A percentile compares a stretch with the other conserved stretches of the same genome.
Conservation (phyloP, 2,797 vertebrate genomes). For the Pseudochirops corinnae region DNA sequence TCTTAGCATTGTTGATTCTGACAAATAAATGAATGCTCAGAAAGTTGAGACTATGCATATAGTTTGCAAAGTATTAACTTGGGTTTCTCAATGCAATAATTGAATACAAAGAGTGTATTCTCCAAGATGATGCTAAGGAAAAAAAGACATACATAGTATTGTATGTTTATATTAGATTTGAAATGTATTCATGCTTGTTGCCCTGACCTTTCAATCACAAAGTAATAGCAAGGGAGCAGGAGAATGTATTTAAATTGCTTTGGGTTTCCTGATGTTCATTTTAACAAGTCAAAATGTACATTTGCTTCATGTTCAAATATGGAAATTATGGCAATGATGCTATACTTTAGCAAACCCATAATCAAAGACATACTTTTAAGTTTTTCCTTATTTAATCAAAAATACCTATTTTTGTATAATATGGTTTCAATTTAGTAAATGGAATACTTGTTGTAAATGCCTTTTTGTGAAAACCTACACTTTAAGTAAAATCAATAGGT, state of each 20-base stretch:
- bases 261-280: slow-evolving; percentile 58
- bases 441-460: slow-evolving; percentile 29
- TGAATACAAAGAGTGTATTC: slow-evolving; percentile 29
- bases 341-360: slow-evolving; percentile 56
- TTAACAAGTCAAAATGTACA: slow-evolving; percentile 64
- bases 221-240: slow-evolving; percentile 51
- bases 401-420: slow-evolving; percentile 2
- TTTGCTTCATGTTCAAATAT: slow-evolving; percentile 34
- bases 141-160: slow-evolving; percentile 1
- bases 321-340: slow-evolving; percentile 61
- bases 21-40: slow-evolving; percentile 34
- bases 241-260: slow-evolving; percentile 64
- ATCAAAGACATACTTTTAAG: slow-evolving; percentile 56
- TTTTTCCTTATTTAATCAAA: slow-evolving; percentile 68
- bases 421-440: slow-evolving; percentile 39
- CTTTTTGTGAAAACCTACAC: slow-evolving; percentile 3
- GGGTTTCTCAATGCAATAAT: slow-evolving; percentile 28
- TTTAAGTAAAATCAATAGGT: slow-evolving; percentile 47
- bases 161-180: slow-evolving; percentile 13
- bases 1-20: slow-evolving; percentile 1
- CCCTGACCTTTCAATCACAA: slow-evolving; percentile 55
- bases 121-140: slow-evolving; percentile 37
- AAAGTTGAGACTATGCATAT: background rate
- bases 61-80: slow-evolving; percentile 53
- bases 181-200: slow-evolving; percentile 56